Base-by-base conservation (phyloP, 1,140 invertebrate species). In the Drosophila ambigua region DNA sequence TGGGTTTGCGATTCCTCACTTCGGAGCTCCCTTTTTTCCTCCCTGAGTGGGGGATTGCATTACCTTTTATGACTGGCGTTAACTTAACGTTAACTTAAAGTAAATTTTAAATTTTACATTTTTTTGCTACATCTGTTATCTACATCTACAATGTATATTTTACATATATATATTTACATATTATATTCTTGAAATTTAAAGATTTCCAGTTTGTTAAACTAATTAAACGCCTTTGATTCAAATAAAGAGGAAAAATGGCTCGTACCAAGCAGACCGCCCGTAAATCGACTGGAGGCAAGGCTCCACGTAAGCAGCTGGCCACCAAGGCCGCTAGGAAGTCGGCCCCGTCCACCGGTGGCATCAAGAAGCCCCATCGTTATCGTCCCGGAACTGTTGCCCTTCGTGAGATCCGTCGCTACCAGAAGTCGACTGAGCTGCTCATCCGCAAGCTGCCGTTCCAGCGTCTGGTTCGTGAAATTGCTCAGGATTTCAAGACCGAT, bases 251-350 rank as follows among this genome's bases (percentile, higher is more conserved):
- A 8, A 52, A 93, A 62, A 94, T 94, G 94, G 94, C 96, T 57
- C 95, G 96, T 95, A 97, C 96, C 6, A 97, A 97, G 94, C 97
- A 97, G 92, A 97, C 96, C 28, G 96, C 96, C 55, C 95, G 96
- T 94, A 96, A 96, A 92, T 96, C 95, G 2, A 97, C 96, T 60
- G 96, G 96, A 93, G 96, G 96, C 68, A 97, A 97, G 93, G 97
- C 96, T 76, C 97, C 96, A 26, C 94, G 97, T 48, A 98, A 98
- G 92, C 97, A 98, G 84, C 92, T 98, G 88, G 96, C 96, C 7
- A 97, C 97, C 43, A 97, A 97, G 90, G 96, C 96, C 6, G 95
- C 95, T n/a, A 93, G 95, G 77, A 96, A 96, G 92, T 95, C 94
- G 73, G 95, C 95, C 2, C 95, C 95, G 4, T 94, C 95, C 49